Evolutionary conservation across 92 coral and sea anemone species (phyloP).

Genomic region (Ricordea florida): DNA sequence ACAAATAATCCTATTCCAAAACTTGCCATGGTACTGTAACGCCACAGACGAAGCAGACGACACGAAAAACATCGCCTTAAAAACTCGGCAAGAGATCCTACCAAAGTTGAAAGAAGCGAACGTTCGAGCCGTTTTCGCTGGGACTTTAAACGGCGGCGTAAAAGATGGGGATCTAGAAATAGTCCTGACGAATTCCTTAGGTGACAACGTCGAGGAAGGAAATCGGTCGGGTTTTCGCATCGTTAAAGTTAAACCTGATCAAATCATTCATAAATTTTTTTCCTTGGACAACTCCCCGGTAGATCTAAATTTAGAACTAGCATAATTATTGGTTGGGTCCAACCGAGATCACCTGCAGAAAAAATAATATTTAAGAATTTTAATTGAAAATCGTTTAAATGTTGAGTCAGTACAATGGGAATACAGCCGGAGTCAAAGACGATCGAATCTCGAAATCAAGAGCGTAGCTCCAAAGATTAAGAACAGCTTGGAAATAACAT

Average conservation of each 20-base stretch:
- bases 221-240: conserved; percentile 64
- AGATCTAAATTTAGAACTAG: conserved; percentile 68
- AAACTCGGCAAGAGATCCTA: conserved; percentile 51
- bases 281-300: conserved; percentile 74
- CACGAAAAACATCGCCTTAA: conserved; percentile 40
- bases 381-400: too few relatives aligned
- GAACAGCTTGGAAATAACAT: too few relatives aligned
- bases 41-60: conserved; percentile 59
- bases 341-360: too few relatives aligned
- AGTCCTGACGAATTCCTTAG: conserved; percentile 61
- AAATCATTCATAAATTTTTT: conserved; percentile 63
- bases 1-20: conserved; percentile 68
- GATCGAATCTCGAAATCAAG: too few relatives aligned
- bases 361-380: too few relatives aligned
- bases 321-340: background rate
- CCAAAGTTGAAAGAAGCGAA: conserved; percentile 76
- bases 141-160: conserved; percentile 44
- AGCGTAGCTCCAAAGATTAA: too few relatives aligned
- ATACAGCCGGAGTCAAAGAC: too few relatives aligned
- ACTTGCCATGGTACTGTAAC: conserved; percentile 68
- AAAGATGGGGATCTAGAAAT: conserved; percentile 67
- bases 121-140: conserved; percentile 65
- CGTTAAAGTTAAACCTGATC: conserved; percentile 51
- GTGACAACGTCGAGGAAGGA: conserved; percentile 12
- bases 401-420: too few relatives aligned